Evolutionary conservation across 1,140 invertebrate species (phyloP).

Genomic region (Pachypeltis micranthus): DNA sequence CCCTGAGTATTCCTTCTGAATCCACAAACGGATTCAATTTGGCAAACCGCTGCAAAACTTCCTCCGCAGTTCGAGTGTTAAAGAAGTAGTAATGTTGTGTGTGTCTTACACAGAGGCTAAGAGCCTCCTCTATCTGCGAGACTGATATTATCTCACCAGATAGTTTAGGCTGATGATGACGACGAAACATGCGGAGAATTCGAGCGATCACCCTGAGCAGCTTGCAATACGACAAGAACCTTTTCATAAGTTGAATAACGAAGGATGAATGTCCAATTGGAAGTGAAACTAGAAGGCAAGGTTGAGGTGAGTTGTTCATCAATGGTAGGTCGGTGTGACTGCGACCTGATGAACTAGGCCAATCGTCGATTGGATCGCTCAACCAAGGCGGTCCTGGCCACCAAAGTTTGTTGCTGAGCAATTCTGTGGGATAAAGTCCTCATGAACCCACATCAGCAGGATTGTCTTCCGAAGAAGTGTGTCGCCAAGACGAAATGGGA

Average conservation of each 20-base stretch:
- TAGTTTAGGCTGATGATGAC: too few relatives aligned
- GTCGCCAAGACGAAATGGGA: neutral
- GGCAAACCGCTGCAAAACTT: too few relatives aligned
- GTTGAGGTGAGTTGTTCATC: neutral
- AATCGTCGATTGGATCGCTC: neutral
- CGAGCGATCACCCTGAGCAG: too few relatives aligned
- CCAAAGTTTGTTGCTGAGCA: neutral
- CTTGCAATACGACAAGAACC: too few relatives aligned
- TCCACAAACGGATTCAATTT: conserved; percentile 23
- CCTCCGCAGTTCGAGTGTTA: too few relatives aligned
- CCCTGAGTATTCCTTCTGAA: conserved; percentile 18
- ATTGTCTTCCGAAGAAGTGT: neutral
- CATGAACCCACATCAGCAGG: neutral
- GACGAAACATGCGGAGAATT: too few relatives aligned
- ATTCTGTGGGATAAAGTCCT: neutral
- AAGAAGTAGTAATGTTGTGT: too few relatives aligned
- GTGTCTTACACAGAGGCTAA: too few relatives aligned
- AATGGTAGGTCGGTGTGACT: neutral
- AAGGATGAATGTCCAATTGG: neutral
- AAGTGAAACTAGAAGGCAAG: neutral
- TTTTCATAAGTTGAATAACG: too few relatives aligned
- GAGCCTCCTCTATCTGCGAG: too few relatives aligned
- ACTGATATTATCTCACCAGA: too few relatives aligned
- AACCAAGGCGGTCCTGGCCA: neutral
- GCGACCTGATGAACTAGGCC: neutral